Base-by-base conservation (phyloP, 2,797 vertebrate genomes). In the Chelonia mydas region DNA sequence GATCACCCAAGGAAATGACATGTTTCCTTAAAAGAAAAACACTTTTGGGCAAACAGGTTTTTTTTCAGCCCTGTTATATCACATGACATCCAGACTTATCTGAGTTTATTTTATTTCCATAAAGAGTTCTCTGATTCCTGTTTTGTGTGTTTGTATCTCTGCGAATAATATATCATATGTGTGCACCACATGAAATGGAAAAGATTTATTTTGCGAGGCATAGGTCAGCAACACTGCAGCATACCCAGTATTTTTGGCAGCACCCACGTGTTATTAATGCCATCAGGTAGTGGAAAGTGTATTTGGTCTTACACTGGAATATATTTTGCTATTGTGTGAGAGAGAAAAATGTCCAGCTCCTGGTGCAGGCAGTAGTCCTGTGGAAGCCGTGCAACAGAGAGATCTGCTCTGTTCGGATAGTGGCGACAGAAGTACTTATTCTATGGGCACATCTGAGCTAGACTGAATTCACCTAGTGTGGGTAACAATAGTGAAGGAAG, bases 401-500 rank as follows among this genome's bases (percentile, higher is more conserved):
- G 37, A 51, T 90, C 57, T 92, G 45, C 86, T 95, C 79, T 77
- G 68, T 19, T 89, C 57, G 68, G 81, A 57, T 3, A 1, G 74
- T 90, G 81, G 79, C 49, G 84, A 84, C 86, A 83, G 91, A 81
- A 31, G 27, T 91, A 19, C 79, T 90, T 86, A 77, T 81, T 17
- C 83, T 88, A 21, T 68, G n/a, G 17, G 33, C n/a, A 19, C 16
- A n/a, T 2, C 61, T 9, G 16, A n/a, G 16, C 61, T 65, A n/a
- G 13, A 33, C 9, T n/a, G 61, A 65, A 19, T 65, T 33, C 61
- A 68, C 8, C 65, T 37, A 37, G 9, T 19, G 17, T 37, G n/a
- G 65, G 33, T 68, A n/a, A 68, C 33, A 16, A 68, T 37, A n/a
- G n/a, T 11, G 65, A 68, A 68, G 17, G n/a, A 19, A 68, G n/a